phyloP scores from a whole-genome alignment of 2,888 invertebrate genomes.

The Noctua janthe region DNA sequence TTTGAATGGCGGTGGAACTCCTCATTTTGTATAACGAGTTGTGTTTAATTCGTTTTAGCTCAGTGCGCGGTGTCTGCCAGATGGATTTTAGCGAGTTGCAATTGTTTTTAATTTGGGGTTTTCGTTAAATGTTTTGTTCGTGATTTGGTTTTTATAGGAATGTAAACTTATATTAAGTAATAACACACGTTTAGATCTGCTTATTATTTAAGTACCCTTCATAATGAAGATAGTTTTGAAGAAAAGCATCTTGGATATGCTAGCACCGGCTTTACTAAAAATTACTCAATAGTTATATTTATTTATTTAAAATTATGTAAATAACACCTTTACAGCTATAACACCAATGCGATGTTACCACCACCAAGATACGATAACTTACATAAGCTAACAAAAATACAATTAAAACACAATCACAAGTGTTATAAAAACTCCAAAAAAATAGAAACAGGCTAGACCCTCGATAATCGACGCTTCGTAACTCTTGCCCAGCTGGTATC shows the following conservation, averaged over 20 bases:
- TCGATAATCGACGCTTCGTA: neutral
- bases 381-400: no score
- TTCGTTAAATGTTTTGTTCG: conserved; percentile 4
- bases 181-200: neutral
- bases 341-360: no score
- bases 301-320: no score
- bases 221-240: neutral
- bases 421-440: neutral
- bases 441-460: no score
- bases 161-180: neutral
- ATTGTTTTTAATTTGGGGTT: conserved; percentile 46
- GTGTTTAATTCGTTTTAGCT: conserved; percentile 67
- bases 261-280: neutral
- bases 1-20: conserved; percentile 64
- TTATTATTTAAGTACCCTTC: neutral
- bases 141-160: neutral
- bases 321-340: no score
- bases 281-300: neutral
- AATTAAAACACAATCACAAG: no score
- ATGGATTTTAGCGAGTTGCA: conserved; percentile 44
- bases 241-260: neutral
- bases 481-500: conserved; percentile 20
- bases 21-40: conserved; percentile 66
- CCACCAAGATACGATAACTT: no score
- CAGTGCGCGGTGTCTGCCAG: conserved; percentile 59